Conservation (phyloP, 2,888 invertebrate species). For the Scrobipalpa atriplicella region DNA sequence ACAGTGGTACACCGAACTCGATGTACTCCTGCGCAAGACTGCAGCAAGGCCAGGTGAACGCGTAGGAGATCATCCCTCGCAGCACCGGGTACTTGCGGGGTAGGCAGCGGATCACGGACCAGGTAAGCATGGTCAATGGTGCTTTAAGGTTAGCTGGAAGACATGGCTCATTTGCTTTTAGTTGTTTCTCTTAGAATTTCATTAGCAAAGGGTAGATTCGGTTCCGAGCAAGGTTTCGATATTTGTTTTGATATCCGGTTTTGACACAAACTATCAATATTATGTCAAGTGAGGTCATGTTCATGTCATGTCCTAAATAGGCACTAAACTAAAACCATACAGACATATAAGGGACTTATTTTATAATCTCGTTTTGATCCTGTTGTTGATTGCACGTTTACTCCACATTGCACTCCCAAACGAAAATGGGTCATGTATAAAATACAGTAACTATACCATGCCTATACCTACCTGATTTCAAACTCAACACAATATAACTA, state of each 20-base stretch:
- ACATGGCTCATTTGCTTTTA: background rate
- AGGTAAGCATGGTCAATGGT: background rate
- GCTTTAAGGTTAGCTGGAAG: too few relatives aligned
- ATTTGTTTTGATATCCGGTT: too few relatives aligned
- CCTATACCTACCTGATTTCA: too few relatives aligned
- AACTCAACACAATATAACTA: too few relatives aligned
- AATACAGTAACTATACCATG: too few relatives aligned
- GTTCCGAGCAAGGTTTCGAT: too few relatives aligned
- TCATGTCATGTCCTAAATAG: background rate
- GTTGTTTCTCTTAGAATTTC: background rate
- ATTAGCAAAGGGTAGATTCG: too few relatives aligned
- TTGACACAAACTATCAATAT: too few relatives aligned
- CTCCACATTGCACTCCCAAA: too few relatives aligned
- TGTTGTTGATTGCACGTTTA: too few relatives aligned
- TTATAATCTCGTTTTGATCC: too few relatives aligned
- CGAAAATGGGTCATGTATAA: too few relatives aligned
- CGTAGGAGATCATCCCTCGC: slow-evolving; percentile 87
- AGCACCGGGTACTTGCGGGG: slow-evolving; percentile 63
- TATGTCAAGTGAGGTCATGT: background rate
- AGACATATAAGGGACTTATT: background rate
- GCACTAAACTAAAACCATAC: background rate
- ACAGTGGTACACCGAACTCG: slow-evolving; percentile 52
- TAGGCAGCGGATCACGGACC: background rate
- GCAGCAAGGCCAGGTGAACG: slow-evolving; percentile 87
- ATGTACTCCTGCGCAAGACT: slow-evolving; percentile 85